Conservation (phyloP, 1,140 invertebrate genomes). For the Drosophila simulans region DNA sequence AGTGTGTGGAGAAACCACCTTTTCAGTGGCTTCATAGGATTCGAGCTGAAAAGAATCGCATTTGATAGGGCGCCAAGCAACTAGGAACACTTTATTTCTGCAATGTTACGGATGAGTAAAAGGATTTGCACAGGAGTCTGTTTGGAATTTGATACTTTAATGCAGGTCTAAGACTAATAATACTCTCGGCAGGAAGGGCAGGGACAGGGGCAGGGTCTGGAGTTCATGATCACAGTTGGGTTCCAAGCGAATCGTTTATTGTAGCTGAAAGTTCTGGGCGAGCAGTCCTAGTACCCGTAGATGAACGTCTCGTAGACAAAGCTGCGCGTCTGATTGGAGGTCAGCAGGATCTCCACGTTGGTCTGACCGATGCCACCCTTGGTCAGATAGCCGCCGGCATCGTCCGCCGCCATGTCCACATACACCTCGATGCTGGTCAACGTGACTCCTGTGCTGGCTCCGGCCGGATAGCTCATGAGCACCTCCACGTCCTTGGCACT, state of each 20-base stretch:
- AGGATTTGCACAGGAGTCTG: constrained; percentile 2
- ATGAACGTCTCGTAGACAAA: constrained; percentile 73
- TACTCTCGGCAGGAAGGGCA: constrained; percentile 18
- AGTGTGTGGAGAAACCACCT: neutral
- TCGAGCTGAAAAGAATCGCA: neutral
- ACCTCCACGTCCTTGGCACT: constrained; percentile 64
- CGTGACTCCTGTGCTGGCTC: constrained; percentile 33
- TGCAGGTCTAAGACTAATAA: constrained; percentile 28
- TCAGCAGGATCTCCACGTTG: constrained; percentile 57
- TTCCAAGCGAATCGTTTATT: constrained; percentile 59
- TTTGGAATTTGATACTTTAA: constrained; percentile 9
- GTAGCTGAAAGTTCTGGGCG: constrained; percentile 21
- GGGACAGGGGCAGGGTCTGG: neutral
- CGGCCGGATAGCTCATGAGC: constrained; percentile 55
- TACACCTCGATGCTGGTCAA: constrained; percentile 73
- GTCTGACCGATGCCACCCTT: constrained; percentile 63
- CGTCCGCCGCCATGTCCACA: constrained; percentile 61
- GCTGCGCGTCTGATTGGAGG: constrained; percentile 57
- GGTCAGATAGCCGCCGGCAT: constrained; percentile 60
- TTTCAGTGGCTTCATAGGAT: too few species aligned
- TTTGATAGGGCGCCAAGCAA: neutral
- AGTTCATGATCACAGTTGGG: constrained; percentile 68
- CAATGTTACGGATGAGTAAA: constrained; percentile 5
- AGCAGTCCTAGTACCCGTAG: constrained; percentile 69
- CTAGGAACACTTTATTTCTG: neutral